Conservation (phyloP, 2,113 vertebrate species). For the Tragelaphus imberbis region DNA sequence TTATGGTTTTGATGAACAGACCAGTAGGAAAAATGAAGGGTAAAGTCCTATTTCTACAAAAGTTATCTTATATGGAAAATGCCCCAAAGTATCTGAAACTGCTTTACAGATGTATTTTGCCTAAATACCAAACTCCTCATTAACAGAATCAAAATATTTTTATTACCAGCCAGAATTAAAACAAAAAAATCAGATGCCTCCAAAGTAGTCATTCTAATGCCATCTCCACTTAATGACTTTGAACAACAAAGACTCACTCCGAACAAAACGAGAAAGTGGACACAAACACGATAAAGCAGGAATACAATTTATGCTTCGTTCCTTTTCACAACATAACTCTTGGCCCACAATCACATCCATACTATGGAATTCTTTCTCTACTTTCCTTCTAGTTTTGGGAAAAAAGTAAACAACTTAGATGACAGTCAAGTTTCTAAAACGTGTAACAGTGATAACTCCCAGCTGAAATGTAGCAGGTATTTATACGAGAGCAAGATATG, state of each 20-base stretch:
- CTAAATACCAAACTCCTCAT: neutral
- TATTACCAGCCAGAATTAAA: neutral
- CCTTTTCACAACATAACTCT: slow-evolving; percentile 78
- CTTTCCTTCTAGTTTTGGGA: slow-evolving; percentile 76
- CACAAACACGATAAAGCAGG: slow-evolving; percentile 69
- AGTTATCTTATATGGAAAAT: neutral
- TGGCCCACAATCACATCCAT: slow-evolving; percentile 78
- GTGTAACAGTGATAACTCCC: slow-evolving; percentile 75
- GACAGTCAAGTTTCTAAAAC: slow-evolving; percentile 81
- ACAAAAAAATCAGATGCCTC: slow-evolving; percentile 47
- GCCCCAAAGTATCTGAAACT: neutral
- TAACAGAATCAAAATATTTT: neutral
- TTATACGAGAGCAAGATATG: slow-evolving; percentile 70
- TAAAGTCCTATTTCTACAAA: neutral
- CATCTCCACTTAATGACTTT: slow-evolving; percentile 71
- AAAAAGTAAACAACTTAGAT: slow-evolving; percentile 82
- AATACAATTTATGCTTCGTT: slow-evolving; percentile 75
- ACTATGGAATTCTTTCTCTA: slow-evolving; percentile 79
- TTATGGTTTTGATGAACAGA: neutral
- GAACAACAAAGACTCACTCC: slow-evolving; percentile 73
- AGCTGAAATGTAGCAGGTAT: slow-evolving; percentile 71
- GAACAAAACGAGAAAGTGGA: slow-evolving; percentile 70
- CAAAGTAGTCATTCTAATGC: slow-evolving; percentile 63
- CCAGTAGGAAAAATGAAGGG: neutral
- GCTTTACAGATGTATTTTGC: neutral